phyloP scores from a whole-genome alignment of 2,797 vertebrate species.

The Acanthopagrus latus region DNA sequence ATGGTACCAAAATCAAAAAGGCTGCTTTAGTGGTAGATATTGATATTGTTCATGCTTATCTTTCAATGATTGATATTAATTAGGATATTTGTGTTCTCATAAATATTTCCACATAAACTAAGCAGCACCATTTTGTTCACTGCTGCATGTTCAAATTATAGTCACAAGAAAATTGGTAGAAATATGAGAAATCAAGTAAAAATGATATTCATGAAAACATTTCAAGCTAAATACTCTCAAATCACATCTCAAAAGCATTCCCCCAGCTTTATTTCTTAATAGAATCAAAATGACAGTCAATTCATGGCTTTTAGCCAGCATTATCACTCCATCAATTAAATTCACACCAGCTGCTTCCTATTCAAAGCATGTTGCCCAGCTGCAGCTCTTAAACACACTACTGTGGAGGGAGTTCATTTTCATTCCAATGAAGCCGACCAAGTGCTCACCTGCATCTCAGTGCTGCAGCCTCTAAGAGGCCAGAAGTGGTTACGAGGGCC shows the following conservation, averaged over 20 bases:
- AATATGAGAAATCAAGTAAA: slow-evolving; percentile 18
- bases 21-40: neutral
- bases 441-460: slow-evolving; percentile 56
- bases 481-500: slow-evolving; percentile 12
- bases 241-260: slow-evolving; percentile 35
- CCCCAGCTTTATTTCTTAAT: slow-evolving; percentile 35
- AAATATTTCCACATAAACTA: slow-evolving; percentile 1
- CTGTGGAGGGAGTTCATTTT: slow-evolving; percentile 46
- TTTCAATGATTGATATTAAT: slow-evolving; percentile 5
- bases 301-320: slow-evolving; percentile 36
- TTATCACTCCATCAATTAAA: slow-evolving; percentile 75
- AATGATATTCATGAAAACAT: slow-evolving; percentile 46
- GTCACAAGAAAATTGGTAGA: neutral
- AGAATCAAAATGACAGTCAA: slow-evolving; percentile 56
- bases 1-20: neutral
- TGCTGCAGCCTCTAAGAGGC: slow-evolving; percentile 35
- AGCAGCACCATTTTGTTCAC: slow-evolving; percentile 4
- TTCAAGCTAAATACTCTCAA: slow-evolving; percentile 45
- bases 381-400: slow-evolving; percentile 59
- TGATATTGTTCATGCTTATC: neutral
- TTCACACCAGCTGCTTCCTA: slow-evolving; percentile 70
- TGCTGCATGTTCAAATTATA: neutral
- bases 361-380: slow-evolving; percentile 61
- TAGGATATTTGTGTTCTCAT: neutral
- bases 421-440: slow-evolving; percentile 46